Base-by-base conservation (phyloP, 2,113 vertebrate genomes). In the Corydoras sp. region DNA sequence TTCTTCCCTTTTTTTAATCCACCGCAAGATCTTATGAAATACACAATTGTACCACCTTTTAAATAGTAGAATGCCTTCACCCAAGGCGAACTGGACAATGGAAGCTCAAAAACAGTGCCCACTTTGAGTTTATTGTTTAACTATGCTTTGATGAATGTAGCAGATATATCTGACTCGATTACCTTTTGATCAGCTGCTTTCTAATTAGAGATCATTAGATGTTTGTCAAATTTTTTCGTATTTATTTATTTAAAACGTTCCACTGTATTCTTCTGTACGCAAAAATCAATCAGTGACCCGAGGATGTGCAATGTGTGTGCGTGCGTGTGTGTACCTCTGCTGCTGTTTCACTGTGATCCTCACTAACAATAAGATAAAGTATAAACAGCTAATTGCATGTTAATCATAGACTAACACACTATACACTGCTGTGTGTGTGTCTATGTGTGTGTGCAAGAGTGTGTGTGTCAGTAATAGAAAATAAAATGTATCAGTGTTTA, bases 381-480 rank as follows among this genome's bases (percentile, higher is more conserved):
- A 90, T 91, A 93, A 95, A 93, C 89, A 94, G 89, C 13, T 89
- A 90, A 94, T 91, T 93, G 96, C 97, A 99, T 99, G 96, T 93
- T 86, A 94, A 93, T 85, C 74, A 88, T 92, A 90, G 75, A 82
- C 70, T 80, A 75, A 75, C 88, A 89, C 90, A 87, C 91, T 92
- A 93, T 91, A 91, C 86, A 91, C 93, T 93, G 90, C 78, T 81
- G 81, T 92, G 92, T 92, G 92, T 92, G 92, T 95, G 93, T 95
- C 90, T 90, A 93, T 93, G 92, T 63, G 35, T 56, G 68, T 5
- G 55, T 60, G 35, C 5, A 35, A 92, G 92, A 92, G 92, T 92
- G 92, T 95, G 93, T 95, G 90, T 89, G 93, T 92, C 91, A 90
- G 91, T 93, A 89, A 94, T 92, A 92, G 91, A 93, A 78, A 92